These are phyloP conservation scores for Periophthalmus magnuspinnatus DNA, from an alignment of 2,797 vertebrate genomes.

Conservation along the genomic window DNA sequence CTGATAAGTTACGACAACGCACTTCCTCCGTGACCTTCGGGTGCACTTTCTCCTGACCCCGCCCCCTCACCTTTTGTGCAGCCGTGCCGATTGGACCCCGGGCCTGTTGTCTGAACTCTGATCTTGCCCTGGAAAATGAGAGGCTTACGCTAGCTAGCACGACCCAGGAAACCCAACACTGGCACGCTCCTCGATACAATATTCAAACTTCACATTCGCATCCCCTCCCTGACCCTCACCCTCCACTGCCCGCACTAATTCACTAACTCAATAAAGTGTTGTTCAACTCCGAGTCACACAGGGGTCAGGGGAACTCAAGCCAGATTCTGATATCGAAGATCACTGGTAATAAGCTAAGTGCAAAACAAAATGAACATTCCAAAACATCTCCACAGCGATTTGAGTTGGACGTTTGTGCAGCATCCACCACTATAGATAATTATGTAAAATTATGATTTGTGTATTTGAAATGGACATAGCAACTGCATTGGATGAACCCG, in stretches of 20 bases:
- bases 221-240: constrained; percentile 21
- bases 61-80: constrained; percentile 38
- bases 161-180: constrained; percentile 62
- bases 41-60: constrained; percentile 43
- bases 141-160: constrained; percentile 43
- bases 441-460: too few species aligned
- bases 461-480: too few species aligned
- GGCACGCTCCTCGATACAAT: constrained; percentile 37
- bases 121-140: constrained; percentile 62
- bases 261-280: constrained; percentile 20
- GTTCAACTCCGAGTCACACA: constrained; percentile 16
- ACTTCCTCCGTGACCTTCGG: constrained; percentile 56
- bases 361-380: neutral
- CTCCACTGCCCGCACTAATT: constrained; percentile 36
- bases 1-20: constrained; percentile 18
- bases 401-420: too few species aligned
- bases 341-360: neutral
- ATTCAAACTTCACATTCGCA: constrained; percentile 39
- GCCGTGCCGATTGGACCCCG: constrained; percentile 49
- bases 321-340: neutral
- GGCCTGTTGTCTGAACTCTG: constrained; percentile 56
- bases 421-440: too few species aligned
- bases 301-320: neutral
- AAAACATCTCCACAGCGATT: too few species aligned
- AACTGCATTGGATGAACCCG: too few species aligned